Evolutionary conservation across 2,797 vertebrate species (phyloP), one percentile per base, ranked within the genome.

Genomic region (Pipistrellus nathusii): DNA sequence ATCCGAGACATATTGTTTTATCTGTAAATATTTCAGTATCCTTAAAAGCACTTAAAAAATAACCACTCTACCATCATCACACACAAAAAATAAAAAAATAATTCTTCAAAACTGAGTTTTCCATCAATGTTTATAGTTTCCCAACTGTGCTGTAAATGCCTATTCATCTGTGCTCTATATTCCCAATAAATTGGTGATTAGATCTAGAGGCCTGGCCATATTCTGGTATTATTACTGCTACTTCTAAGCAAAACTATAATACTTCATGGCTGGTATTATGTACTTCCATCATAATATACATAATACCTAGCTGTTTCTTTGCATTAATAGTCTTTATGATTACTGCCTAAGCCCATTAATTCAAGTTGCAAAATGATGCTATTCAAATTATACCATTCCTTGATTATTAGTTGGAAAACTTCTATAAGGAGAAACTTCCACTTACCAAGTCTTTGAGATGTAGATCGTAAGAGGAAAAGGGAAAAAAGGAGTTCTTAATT

Each of bases 41-140:
- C 20, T 32, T 85, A 87, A 59, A 90, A 86, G 78, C 64, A 27
- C 55, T 92, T 92, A 57, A 75, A 73, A 72, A 73, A 94, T 23
- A 77, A 41, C 25, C 23, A 53, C 5, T 72, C n/a, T 66, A 23
- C 25, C 57, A 57, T 78, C 20, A 80, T 32, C 25, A 82, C 44
- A 85, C 27, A 66, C 20, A 77, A 23, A 94, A 77, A n/a, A 18
- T 55, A 78, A 21, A 88, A 57, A 1, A 75, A 69, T 46, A 55
- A 88, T 81, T 86, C 14, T 85, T 71, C 25, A 32, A 32, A 68
- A 35, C n/a, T 41, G 38, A 41, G 38, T 85, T 66, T 80, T 68
- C 32, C 48, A 83, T 14, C 44, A 46, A 1, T 68, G 77, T 91
- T 83, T 51, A 35, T n/a, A 53, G 77, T 75, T 86, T 20, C 69